Conservation (phyloP, 1,140 invertebrate species). For the Dreissena rostriformis region DNA sequence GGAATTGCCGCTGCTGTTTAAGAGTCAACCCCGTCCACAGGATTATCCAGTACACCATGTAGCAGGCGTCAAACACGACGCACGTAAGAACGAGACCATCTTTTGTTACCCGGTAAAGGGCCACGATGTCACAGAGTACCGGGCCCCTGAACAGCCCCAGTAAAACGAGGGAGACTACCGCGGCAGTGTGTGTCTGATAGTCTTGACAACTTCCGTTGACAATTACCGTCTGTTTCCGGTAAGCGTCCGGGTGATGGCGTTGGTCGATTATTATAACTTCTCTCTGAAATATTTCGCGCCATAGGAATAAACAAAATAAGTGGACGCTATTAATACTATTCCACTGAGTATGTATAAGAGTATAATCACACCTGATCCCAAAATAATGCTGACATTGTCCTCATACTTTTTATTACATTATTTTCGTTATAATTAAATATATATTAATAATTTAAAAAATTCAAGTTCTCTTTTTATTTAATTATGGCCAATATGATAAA, state of each 20-base stretch:
- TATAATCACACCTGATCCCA: conserved; percentile 55
- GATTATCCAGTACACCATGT: conserved; percentile 73
- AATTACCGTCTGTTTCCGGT: conserved; percentile 64
- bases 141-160: conserved; percentile 70
- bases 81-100: conserved; percentile 66
- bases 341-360: conserved; percentile 67
- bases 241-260: conserved; percentile 61
- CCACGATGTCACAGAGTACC: conserved; percentile 70
- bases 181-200: conserved; percentile 70
- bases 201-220: conserved; percentile 68
- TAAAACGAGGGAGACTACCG: conserved; percentile 67
- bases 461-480: too few relatives aligned
- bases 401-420: too few relatives aligned
- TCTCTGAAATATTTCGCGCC: conserved; percentile 70
- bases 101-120: conserved; percentile 65
- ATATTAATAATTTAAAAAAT: too few relatives aligned
- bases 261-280: conserved; percentile 68
- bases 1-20: conserved; percentile 75
- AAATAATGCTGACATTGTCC: conserved; percentile 51
- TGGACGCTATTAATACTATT: conserved; percentile 65
- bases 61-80: conserved; percentile 70
- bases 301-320: conserved; percentile 72
- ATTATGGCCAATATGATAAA: too few relatives aligned
- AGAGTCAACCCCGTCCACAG: conserved; percentile 74
- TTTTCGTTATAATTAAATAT: too few relatives aligned